Conservation (phyloP, 2,797 vertebrate species). For the Vipera ursinii region DNA sequence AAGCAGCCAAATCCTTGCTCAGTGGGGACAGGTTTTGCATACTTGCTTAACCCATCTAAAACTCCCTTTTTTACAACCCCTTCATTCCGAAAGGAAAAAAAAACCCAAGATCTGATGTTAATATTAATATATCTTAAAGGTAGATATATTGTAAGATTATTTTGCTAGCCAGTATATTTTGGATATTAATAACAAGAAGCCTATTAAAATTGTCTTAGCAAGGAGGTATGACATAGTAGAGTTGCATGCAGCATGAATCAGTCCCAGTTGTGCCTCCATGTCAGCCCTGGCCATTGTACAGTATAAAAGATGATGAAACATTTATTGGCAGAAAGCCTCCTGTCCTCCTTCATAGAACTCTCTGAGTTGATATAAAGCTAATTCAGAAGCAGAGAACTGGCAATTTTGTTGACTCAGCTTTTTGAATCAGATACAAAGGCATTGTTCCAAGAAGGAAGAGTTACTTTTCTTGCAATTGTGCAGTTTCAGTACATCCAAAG, state of each 20-base stretch:
- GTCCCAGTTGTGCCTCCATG: not conserved
- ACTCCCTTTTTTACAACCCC: not conserved
- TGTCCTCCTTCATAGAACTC: not conserved
- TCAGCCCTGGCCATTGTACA: not conserved
- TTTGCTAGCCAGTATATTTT: not conserved
- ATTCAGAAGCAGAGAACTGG: not conserved
- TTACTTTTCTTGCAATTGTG: not conserved
- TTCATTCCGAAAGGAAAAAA: not conserved
- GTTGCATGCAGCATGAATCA: not conserved
- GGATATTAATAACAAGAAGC: not conserved
- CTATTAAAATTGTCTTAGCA: not conserved
- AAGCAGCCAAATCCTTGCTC: not conserved
- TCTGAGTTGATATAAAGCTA: not conserved
- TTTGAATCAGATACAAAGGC: not conserved
- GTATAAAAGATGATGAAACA: not conserved
- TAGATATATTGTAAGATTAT: not conserved
- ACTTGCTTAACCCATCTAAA: not conserved
- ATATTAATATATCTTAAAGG: not conserved
- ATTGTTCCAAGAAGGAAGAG: not conserved
- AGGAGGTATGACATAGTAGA: no score
- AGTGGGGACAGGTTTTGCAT: not conserved
- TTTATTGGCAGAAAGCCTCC: no score
- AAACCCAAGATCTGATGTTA: not conserved
- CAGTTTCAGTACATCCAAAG: not conserved
- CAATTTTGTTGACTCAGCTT: not conserved